Base-by-base conservation (phyloP, 2,113 vertebrate species). In the Vulpes lagopus region DNA sequence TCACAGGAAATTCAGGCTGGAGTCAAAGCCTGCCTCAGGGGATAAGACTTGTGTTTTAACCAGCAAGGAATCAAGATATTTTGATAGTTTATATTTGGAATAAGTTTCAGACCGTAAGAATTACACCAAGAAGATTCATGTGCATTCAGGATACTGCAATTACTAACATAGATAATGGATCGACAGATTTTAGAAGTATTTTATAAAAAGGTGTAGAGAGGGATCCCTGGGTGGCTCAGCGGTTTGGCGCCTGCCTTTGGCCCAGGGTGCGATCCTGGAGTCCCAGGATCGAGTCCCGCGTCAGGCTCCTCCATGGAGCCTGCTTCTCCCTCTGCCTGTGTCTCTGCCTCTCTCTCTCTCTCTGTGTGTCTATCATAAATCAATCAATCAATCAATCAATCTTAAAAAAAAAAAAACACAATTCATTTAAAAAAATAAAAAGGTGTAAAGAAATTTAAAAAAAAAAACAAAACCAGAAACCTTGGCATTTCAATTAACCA, bases 141-240 rank as follows among this genome's bases (percentile, higher is more conserved):
- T 74, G 10, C 2, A 60, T 79, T 53, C 8, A 60, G 15, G 1
- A 60, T 81, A 88, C 35, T 64, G 15, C 57, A 91, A 76, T 65
- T 35, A 86, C 27, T 83, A 78, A 65, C 19, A 27, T 8, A 84
- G 23, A 94, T 78, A 82, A 60, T 25, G 3, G 12, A 87, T 49
- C 62, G 27, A 82, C 14, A 86, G 9, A 78, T 73, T 76, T 49
- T n/a, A 69, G 11, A 71, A 86, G 19, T 59, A 92, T 73, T 95
- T 91, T 59, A 89, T 73, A 14, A 93, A 93, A 87, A 60, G 8
- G 23, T 95, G 10, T 27, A 85, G 81, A 96, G 25, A 51, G 23
- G 23, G 60, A 25, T 9, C 8, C 60, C 60, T 25, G 10, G 23
- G 60, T 27, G 60, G 60, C 60, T 64, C 9, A 64, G 43, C 7